These are phyloP conservation scores for Stichodactyla helianthus DNA, from an alignment of 64 coral and sea anemone genomes.

Conservation along the genomic window DNA sequence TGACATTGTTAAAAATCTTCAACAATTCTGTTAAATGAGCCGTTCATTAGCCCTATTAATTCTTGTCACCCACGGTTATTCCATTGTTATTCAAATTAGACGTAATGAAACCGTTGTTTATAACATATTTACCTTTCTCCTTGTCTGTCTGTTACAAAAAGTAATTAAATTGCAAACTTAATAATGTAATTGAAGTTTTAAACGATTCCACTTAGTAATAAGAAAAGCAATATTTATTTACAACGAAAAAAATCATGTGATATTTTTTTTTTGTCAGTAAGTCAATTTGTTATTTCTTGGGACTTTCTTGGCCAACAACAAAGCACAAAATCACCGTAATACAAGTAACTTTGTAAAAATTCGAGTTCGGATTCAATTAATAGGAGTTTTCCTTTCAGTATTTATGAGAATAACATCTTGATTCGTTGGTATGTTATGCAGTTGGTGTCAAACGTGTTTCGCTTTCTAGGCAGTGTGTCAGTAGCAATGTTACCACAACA, in stretches of 20 bases:
- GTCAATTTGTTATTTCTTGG: neutral
- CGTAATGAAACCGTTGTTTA: neutral
- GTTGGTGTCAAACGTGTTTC: neutral
- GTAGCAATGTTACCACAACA: neutral
- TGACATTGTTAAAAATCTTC: neutral
- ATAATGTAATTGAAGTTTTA: conserved; percentile 1
- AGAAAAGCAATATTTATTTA: neutral
- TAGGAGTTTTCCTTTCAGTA: neutral
- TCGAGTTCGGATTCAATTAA: neutral
- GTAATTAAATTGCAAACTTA: neutral
- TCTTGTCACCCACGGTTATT: neutral
- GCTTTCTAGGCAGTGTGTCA: neutral
- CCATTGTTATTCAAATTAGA: neutral
- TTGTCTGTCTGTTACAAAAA: neutral
- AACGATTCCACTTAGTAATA: neutral
- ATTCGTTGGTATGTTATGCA: neutral
- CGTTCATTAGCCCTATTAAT: neutral
- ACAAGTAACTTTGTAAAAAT: too few relatives aligned
- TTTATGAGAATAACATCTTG: neutral
- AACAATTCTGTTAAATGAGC: neutral
- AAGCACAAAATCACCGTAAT: too few relatives aligned
- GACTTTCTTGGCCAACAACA: too few relatives aligned
- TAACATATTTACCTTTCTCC: neutral
- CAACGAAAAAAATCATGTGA: neutral
- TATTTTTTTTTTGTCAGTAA: neutral